Evolutionary conservation across 2,888 invertebrate genomes (phyloP).

Genomic region (Leptopterna dolabrata): DNA sequence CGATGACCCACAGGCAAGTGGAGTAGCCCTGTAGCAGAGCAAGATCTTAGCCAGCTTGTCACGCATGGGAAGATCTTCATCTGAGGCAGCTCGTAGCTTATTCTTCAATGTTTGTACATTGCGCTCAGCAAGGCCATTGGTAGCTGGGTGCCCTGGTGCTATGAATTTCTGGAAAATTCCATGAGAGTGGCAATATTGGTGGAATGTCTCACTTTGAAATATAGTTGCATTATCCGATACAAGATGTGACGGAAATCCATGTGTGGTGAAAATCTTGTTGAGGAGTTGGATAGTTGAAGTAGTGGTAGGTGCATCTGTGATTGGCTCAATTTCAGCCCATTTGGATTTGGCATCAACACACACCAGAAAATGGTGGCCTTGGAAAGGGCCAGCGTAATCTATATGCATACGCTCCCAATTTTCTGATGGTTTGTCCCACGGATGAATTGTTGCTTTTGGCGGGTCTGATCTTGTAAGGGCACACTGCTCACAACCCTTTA

Average conservation of each 20-base stretch:
- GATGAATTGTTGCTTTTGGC: slow-evolving; percentile 62
- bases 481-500: slow-evolving; percentile 61
- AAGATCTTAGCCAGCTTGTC: slow-evolving; percentile 24
- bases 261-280: slow-evolving; percentile 14
- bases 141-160: slow-evolving; percentile 25
- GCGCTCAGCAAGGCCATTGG: slow-evolving; percentile 59
- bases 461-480: slow-evolving; percentile 60
- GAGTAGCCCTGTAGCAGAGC: slow-evolving; percentile 43
- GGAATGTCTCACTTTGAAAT: slow-evolving; percentile 61
- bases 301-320: slow-evolving; percentile 58
- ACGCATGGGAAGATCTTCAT: not conserved
- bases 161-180: slow-evolving; percentile 57
- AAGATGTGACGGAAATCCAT: slow-evolving; percentile 61
- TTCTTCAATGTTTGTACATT: slow-evolving; percentile 58
- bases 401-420: slow-evolving; percentile 63
- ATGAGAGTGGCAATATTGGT: slow-evolving; percentile 57
- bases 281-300: slow-evolving; percentile 60
- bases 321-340: slow-evolving; percentile 62
- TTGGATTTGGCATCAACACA: slow-evolving; percentile 63
- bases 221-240: slow-evolving; percentile 63
- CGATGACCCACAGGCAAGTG: slow-evolving; percentile 41
- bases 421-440: slow-evolving; percentile 62
- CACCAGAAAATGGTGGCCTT: slow-evolving; percentile 59
- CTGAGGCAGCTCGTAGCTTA: not conserved
- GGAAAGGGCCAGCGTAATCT: slow-evolving; percentile 63